Evolutionary conservation across 2,888 invertebrate genomes (phyloP).

Genomic region (Slavum lentiscoides): DNA sequence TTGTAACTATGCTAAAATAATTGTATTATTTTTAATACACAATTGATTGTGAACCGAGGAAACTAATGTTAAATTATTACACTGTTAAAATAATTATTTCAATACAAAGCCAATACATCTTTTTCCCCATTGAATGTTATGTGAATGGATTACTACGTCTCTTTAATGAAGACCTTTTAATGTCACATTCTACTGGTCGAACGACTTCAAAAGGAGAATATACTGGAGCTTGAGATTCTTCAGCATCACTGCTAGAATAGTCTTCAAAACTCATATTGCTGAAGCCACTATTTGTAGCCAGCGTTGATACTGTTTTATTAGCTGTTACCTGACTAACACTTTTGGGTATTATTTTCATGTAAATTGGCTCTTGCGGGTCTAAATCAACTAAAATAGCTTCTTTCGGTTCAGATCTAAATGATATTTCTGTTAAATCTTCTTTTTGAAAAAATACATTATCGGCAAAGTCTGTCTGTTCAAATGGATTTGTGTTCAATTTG

Average conservation of each 20-base stretch:
- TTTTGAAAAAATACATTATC: constrained; percentile 47
- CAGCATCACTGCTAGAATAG: constrained; percentile 68
- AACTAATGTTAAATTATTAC: constrained; percentile 15
- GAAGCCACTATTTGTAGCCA: constrained; percentile 61
- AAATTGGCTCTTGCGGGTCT: constrained; percentile 48
- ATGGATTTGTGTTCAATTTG: constrained; percentile 54
- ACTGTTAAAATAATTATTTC: neutral
- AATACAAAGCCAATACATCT: neutral
- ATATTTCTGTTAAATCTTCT: constrained; percentile 26
- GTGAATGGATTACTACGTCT: constrained; percentile 62
- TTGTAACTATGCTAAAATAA: constrained; percentile 14
- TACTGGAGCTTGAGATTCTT: constrained; percentile 58
- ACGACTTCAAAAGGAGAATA: constrained; percentile 70
- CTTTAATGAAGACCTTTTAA: constrained; percentile 61
- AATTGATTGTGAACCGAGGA: constrained; percentile 29
- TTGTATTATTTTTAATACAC: constrained; percentile 13
- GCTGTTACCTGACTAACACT: constrained; percentile 17
- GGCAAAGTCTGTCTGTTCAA: constrained; percentile 47
- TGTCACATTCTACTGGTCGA: constrained; percentile 59
- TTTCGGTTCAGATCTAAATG: constrained; percentile 43
- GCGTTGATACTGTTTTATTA: constrained; percentile 41
- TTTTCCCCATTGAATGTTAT: constrained; percentile 55
- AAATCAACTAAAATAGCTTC: constrained; percentile 52
- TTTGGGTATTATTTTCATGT: constrained; percentile 44
- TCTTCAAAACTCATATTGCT: constrained; percentile 78